phyloP scores from a whole-genome alignment of 92 coral and sea anemone species.

The Parazoanthus darwini region DNA sequence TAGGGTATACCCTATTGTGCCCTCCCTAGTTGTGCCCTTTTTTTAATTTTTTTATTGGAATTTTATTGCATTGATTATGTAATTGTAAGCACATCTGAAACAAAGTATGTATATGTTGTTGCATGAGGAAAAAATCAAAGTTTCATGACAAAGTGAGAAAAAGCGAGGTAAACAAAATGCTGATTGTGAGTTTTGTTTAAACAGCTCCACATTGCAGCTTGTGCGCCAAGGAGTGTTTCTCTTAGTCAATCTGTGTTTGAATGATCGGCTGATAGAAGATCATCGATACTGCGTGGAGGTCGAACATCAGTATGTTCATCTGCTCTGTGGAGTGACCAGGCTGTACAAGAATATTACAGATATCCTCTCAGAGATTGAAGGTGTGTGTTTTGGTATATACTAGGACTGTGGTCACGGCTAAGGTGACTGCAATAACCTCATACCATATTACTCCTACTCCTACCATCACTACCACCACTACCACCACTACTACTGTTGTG shows the following conservation, averaged over 20 bases:
- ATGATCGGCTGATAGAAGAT: constrained; percentile 71
- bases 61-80: too few species aligned
- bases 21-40: too few species aligned
- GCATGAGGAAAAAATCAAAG: background rate
- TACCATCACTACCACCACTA: too few species aligned
- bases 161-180: background rate
- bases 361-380: constrained; percentile 67
- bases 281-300: constrained; percentile 69
- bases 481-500: too few species aligned
- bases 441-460: too few species aligned
- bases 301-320: constrained; percentile 76
- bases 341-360: constrained; percentile 70
- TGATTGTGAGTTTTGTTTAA: background rate
- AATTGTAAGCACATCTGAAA: too few species aligned
- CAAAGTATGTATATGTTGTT: too few species aligned
- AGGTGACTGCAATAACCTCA: background rate
- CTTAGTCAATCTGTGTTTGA: constrained; percentile 64
- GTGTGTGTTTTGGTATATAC: constrained; percentile 27
- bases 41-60: too few species aligned
- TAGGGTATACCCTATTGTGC: too few species aligned
- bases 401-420: background rate
- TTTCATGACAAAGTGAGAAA: background rate
- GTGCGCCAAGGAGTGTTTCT: constrained; percentile 74
- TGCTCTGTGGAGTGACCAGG: constrained; percentile 59
- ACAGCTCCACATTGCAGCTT: constrained; percentile 57